Evolutionary conservation across 2,113 vertebrate genomes (phyloP).

Genomic region (Phaethornis superciliosus): DNA sequence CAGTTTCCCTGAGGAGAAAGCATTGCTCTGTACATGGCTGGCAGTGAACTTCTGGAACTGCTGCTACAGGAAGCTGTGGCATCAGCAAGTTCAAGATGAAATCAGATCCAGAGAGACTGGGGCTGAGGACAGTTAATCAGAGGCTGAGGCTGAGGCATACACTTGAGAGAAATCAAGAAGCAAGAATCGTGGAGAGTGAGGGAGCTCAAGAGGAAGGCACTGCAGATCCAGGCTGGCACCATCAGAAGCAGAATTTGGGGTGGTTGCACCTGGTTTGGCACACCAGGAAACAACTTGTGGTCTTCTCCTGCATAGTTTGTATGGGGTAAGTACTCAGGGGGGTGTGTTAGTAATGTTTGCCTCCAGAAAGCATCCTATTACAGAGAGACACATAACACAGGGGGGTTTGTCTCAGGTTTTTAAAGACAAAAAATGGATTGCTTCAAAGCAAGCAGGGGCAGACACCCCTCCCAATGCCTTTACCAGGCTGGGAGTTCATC

Average conservation of each 20-base stretch:
- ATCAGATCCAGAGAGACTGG: neutral
- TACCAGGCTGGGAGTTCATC: too few species aligned
- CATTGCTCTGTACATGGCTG: neutral
- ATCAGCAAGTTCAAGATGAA: neutral
- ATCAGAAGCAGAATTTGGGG: rapidly evolving
- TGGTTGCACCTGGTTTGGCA: neutral
- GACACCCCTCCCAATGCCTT: neutral
- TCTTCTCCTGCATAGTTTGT: neutral
- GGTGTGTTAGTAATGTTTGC: neutral
- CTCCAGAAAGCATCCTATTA: neutral
- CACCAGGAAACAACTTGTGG: neutral
- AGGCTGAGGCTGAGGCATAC: neutral
- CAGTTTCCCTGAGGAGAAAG: neutral
- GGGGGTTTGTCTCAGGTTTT: neutral
- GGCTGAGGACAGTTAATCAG: neutral
- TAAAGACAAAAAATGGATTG: neutral
- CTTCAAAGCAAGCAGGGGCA: neutral
- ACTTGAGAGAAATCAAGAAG: neutral
- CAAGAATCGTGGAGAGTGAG: neutral
- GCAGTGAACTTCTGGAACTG: neutral
- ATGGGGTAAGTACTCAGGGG: too few species aligned
- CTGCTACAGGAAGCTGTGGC: neutral
- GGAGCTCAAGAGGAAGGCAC: neutral
- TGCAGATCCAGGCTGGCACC: neutral
- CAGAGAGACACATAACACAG: neutral